phyloP scores from a whole-genome alignment of 37 sponge, comb jelly and placozoan species.

The Ephydatia muelleri region DNA sequence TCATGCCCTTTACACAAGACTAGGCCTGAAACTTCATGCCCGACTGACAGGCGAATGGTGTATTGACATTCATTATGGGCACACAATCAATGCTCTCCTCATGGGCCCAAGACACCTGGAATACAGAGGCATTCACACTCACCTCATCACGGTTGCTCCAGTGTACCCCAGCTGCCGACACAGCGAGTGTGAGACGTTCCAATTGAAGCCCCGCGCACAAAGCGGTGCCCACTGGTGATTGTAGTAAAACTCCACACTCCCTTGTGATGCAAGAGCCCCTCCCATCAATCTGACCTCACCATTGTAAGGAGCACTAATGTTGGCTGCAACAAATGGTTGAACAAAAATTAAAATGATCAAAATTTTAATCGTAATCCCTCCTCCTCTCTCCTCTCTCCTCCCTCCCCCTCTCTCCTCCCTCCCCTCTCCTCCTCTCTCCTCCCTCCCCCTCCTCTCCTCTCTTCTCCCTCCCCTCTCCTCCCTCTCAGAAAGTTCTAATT shows the following conservation, averaged over 20 bases:
- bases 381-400: neutral
- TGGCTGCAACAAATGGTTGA: constrained; percentile 12
- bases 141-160: constrained; percentile 7
- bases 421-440: constrained; percentile 4
- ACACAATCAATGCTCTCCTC: too few species aligned
- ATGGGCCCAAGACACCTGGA: too few species aligned
- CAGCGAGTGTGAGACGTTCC: neutral
- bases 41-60: too few species aligned
- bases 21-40: too few species aligned
- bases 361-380: neutral
- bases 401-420: neutral
- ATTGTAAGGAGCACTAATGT: constrained; percentile 20
- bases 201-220: constrained; percentile 5
- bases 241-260: constrained; percentile 30
- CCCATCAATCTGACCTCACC: constrained; percentile 31
- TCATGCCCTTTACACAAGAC: too few species aligned
- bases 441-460: too few species aligned
- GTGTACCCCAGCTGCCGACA: constrained; percentile 58
- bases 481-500: neutral
- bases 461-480: neutral
- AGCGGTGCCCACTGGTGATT: constrained; percentile 32
- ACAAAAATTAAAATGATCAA: neutral
- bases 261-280: constrained; percentile 14
- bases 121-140: neutral
- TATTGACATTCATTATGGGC: too few species aligned